Evolutionary conservation across 2,888 invertebrate genomes (phyloP).

Genomic region (Plebejus argus): DNA sequence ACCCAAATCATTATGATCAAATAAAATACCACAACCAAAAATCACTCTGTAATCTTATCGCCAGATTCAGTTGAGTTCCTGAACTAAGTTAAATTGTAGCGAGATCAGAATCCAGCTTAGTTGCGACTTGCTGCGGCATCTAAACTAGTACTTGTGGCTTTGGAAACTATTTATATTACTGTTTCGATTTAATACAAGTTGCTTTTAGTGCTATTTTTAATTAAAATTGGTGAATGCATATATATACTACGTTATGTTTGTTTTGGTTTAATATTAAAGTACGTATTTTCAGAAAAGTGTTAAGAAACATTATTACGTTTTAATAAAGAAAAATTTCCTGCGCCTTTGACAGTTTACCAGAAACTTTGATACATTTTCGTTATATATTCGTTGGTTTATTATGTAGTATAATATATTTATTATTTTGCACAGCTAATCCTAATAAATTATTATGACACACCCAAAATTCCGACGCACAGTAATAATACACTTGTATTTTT

Average conservation of each 20-base stretch:
- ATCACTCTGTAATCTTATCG: background rate
- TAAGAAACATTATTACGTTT: too few relatives aligned
- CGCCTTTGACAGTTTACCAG: too few relatives aligned
- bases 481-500: slow-evolving; percentile 26
- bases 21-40: background rate
- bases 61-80: slow-evolving; percentile 10
- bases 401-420: background rate
- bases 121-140: background rate
- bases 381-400: background rate
- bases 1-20: background rate
- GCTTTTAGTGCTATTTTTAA: background rate
- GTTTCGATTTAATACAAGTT: background rate
- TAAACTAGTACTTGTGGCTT: background rate
- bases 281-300: too few relatives aligned
- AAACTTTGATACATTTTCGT: background rate
- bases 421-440: background rate
- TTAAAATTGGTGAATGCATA: background rate
- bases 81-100: slow-evolving; percentile 31
- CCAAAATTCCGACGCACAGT: slow-evolving; percentile 16
- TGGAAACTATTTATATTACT: slow-evolving; percentile 7
- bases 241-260: background rate
- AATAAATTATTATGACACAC: background rate
- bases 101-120: slow-evolving; percentile 30
- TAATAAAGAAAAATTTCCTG: too few relatives aligned
- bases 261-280: background rate